Conservation (phyloP, 2,797 vertebrate genomes). For the Anas bahamensis region DNA sequence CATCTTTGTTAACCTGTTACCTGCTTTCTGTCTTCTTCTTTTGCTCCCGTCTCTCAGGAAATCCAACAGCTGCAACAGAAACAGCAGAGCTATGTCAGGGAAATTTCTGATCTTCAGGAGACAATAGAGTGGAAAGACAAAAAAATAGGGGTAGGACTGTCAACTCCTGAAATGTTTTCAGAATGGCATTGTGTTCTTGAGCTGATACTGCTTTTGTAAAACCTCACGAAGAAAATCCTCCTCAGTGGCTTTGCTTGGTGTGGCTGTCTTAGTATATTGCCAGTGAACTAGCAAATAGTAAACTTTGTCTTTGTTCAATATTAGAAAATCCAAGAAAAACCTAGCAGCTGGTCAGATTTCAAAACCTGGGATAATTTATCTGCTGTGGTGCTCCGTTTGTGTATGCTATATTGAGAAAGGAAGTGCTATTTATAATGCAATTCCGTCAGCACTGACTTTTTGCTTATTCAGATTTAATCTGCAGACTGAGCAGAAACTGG, state of each 20-base stretch:
- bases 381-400: constrained; percentile 1
- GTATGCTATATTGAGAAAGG: not conserved
- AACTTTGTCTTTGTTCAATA: not conserved
- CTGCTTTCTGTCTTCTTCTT: constrained; percentile 72
- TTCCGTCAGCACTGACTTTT: constrained; percentile 12
- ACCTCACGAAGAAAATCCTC: not conserved
- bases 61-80: constrained; percentile 93
- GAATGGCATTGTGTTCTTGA: not conserved
- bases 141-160: constrained; percentile 95
- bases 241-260: not conserved
- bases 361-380: not conserved
- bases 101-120: constrained; percentile 95
- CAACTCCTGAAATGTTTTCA: not conserved
- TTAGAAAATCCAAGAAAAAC: constrained; percentile 39
- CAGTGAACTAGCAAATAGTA: not conserved
- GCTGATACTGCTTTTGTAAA: not conserved
- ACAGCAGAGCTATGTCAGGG: constrained; percentile 89
- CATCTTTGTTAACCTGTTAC: constrained; percentile 53
- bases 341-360: not conserved
- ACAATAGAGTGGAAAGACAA: constrained; percentile 99
- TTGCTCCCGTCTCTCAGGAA: constrained; percentile 83
- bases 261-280: not conserved
- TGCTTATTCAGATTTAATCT: constrained; percentile 8
- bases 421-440: constrained; percentile 19
- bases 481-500: not conserved